Base-by-base conservation (phyloP, 1,140 invertebrate genomes). In the Anastatus disparis region DNA sequence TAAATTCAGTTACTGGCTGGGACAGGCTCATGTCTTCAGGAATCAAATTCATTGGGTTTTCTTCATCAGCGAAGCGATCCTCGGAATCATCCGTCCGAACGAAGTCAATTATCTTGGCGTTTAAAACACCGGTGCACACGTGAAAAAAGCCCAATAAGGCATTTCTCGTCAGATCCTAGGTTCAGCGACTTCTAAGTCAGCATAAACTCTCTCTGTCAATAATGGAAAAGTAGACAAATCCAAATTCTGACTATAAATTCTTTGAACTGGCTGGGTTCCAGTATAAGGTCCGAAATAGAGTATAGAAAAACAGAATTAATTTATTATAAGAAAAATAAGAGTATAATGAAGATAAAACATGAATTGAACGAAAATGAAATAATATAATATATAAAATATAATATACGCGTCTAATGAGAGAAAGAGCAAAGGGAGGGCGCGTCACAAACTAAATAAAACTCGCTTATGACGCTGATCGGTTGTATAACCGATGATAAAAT, bases 161-260 rank as follows among this genome's bases (percentile, higher is more conserved):
- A 67, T 55, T 24, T 67, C 50, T 0, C 64, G 2, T 4, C 64
- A 24, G 0, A 67, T 1, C 26, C 52, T 40, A 4, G 64, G 64
- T 4, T 55, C 42, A 1, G 2, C 20, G 1, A 0, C 20, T 24
- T 56, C 52, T 1, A 67, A 6, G 15, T 67, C 50, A 1, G 24
- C 1, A 40, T 67, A 67, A 0, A 44, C 40, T 1, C 35, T 8
- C 26, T 67, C 52, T 2, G 26, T 0, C 6, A 67, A n/a, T 0
- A 67, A 20, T 26, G 64, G 64, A 40, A 67, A 67, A 3, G 50
- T 56, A 0, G 64, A 67, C 3, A 44, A 44, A 27, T 67, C 64
- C 3, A 67, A 9, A 31, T 67, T 67, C 13, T 67, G 61, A 13
- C 50, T 15, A 26, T 38, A 65, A 3, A 65, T 27, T 29, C n/a